Base-by-base conservation (phyloP, 2,113 vertebrate genomes). In the Aegypius monachus region DNA sequence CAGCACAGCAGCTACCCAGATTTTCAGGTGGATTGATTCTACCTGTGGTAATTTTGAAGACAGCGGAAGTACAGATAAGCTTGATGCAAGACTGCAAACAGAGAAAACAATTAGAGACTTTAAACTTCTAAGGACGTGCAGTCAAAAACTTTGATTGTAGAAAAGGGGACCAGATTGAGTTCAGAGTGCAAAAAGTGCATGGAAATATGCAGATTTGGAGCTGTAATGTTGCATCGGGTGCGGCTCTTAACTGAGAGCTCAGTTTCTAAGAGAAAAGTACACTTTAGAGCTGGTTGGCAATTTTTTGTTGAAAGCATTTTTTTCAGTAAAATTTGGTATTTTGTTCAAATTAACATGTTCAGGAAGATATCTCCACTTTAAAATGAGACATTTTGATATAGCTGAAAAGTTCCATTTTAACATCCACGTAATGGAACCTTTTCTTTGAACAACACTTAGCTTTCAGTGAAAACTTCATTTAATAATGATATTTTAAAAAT, bases 91-190 rank as follows among this genome's bases (percentile, higher is more conserved):
- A 63, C 50, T 82, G 40, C 18, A 70, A 58, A 80, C 12, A 65
- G 13, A 66, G 43, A 56, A 92, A 89, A 72, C 32, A 77, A 62
- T 75, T 22, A 34, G 7, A 86, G 43, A 58, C 48, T 71, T 88
- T 43, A 72, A 65, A 92, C 67, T 7, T 16, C 8, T 3, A 79
- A 52, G 45, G 26, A 80, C 43, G 9, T 56, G 32, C 40, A 77
- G 38, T 88, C 29, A 77, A 79, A 91, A 75, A 45, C 6, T 70
- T 55, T 79, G 59, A 86, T 73, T 82, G 53, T 9, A 85, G 38
- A 53, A 55, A 85, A 88, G 61, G 23, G 31, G 40, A 59, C n/a
- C 0, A 0, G 38, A 80, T 50, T 0, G 0, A 85, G 11, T 80
- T 94, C n/a, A 94, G 61, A 91, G 31, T 77, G 45, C 27, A 74